A percentile compares a stretch with the other conserved stretches of the same genome.
These are phyloP conservation scores for Polydrusus pterygomalis DNA, from an alignment of 2,888 invertebrate genomes.

Conservation along the genomic window DNA sequence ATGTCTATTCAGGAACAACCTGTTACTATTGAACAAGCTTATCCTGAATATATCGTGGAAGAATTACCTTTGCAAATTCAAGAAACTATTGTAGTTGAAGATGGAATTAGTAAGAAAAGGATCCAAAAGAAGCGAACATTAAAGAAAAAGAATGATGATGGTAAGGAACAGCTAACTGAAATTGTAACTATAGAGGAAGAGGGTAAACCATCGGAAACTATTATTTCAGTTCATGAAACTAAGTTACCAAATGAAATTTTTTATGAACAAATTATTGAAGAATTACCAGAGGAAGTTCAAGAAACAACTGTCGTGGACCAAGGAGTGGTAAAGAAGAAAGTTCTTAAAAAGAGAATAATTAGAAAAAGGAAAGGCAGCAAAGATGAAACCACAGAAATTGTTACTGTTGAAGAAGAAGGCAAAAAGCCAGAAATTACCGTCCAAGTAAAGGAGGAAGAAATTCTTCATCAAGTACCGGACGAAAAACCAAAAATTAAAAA, in stretches of 20 bases:
- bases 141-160: constrained; percentile 65
- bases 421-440: constrained; percentile 70
- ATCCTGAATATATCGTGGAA: constrained; percentile 56
- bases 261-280: constrained; percentile 57
- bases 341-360: constrained; percentile 61
- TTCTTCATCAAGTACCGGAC: constrained; percentile 66
- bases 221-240: constrained; percentile 61
- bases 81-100: constrained; percentile 65
- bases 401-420: constrained; percentile 63
- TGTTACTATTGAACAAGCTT: constrained; percentile 68
- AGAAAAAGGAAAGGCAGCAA: constrained; percentile 64
- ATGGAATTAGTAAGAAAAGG: constrained; percentile 69
- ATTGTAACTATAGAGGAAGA: constrained; percentile 67
- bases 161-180: constrained; percentile 66
- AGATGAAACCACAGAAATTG: constrained; percentile 63
- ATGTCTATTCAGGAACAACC: constrained; percentile 64
- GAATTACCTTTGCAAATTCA: constrained; percentile 63
- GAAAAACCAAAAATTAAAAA: constrained; percentile 60
- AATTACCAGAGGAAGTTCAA: constrained; percentile 64
- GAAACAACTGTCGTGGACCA: constrained; percentile 67
- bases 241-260: constrained; percentile 58
- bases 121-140: constrained; percentile 61
- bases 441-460: constrained; percentile 62
- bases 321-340: constrained; percentile 66
- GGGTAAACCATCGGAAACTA: constrained; percentile 60